These are phyloP conservation scores for Elysia chlorotica DNA, from an alignment of 1,140 invertebrate genomes.

Conservation along the genomic window DNA sequence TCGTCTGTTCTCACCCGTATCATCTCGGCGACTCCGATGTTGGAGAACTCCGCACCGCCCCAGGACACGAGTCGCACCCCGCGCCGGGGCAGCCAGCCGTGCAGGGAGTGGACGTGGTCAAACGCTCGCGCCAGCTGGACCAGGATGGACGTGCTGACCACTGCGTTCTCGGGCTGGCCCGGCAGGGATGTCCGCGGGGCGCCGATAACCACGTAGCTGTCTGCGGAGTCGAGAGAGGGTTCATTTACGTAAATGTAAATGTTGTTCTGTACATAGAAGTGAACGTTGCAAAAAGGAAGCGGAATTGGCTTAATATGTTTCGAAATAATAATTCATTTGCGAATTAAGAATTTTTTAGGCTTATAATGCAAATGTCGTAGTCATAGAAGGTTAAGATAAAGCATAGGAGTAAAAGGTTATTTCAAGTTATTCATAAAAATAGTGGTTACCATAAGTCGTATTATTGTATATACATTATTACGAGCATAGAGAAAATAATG, in stretches of 20 bases:
- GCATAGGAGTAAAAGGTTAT: too few relatives aligned
- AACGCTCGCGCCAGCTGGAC: slow-evolving; percentile 25
- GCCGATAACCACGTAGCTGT: slow-evolving; percentile 31
- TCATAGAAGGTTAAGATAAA: too few relatives aligned
- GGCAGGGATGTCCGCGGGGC: slow-evolving; percentile 26
- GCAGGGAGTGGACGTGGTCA: slow-evolving; percentile 3
- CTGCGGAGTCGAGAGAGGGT: slow-evolving; percentile 1
- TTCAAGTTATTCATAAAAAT: too few relatives aligned
- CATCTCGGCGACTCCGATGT: slow-evolving; percentile 22
- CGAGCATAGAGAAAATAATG: neutral
- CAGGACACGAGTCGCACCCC: slow-evolving; percentile 32
- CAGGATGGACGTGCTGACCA: slow-evolving; percentile 22
- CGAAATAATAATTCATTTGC: too few relatives aligned
- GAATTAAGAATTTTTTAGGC: too few relatives aligned
- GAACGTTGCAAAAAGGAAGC: too few relatives aligned
- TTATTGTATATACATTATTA: neutral
- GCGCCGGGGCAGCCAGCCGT: slow-evolving; percentile 26
- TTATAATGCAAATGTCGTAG: too few relatives aligned
- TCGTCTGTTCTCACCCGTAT: too few relatives aligned
- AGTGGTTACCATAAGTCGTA: too few relatives aligned
- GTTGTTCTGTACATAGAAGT: too few relatives aligned
- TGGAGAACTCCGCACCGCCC: slow-evolving; percentile 30
- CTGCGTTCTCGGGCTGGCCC: slow-evolving; percentile 21
- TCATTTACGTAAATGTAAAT: neutral
- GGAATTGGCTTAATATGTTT: too few relatives aligned